A percentile compares a stretch with the other conserved stretches of the same genome.
phyloP scores from a whole-genome alignment of 1,140 invertebrate genomes.

The Steinernema khuongi region DNA sequence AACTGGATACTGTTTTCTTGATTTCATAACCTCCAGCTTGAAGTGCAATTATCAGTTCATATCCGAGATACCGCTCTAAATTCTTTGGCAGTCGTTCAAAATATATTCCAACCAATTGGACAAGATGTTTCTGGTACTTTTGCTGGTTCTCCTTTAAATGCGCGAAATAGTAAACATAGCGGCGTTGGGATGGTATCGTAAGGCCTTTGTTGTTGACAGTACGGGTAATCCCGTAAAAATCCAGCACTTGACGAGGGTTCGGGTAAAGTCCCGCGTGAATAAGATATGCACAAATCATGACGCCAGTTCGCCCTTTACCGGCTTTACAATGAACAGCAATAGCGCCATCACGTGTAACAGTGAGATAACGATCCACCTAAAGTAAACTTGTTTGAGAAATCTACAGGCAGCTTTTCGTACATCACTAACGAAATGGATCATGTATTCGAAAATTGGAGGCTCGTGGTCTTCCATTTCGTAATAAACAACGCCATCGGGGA shows the following conservation, averaged over 20 bases:
- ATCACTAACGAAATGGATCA: neutral
- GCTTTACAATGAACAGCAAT: neutral
- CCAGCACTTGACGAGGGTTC: neutral
- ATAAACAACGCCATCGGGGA: neutral
- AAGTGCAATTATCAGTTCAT: neutral
- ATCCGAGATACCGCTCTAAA: neutral
- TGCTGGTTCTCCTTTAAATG: neutral
- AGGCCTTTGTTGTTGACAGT: neutral
- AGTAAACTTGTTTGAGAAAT: neutral
- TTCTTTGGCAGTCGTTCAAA: neutral
- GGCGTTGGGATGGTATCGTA: neutral
- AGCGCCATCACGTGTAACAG: neutral
- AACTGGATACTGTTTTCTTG: neutral
- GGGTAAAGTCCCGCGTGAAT: neutral
- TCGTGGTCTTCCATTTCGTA: neutral
- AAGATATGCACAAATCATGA: neutral
- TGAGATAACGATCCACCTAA: neutral
- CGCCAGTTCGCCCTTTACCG: neutral
- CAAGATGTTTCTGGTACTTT: too few species aligned
- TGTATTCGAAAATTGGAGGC: neutral
- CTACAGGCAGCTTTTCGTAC: neutral
- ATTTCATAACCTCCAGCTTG: neutral
- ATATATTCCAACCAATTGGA: neutral
- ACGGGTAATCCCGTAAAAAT: neutral
- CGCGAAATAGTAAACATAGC: neutral